Percentiles rank a stretch among this genome's conserved stretches.
phyloP scores from a whole-genome alignment of 1,140 invertebrate species.

The Brachionus rotundiformis region DNA sequence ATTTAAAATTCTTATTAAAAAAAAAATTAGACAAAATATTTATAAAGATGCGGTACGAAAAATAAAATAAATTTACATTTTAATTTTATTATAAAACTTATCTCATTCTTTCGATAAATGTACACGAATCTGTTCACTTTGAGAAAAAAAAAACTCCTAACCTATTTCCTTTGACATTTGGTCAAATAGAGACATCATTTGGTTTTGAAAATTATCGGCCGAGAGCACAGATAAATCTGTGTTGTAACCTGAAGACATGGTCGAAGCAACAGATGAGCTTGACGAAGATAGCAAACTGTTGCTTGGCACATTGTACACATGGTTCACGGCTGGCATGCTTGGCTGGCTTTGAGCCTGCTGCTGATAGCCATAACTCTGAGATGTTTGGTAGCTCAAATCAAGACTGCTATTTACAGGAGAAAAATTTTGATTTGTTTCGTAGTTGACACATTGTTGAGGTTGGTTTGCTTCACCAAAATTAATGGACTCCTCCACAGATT shows the following conservation, averaged over 20 bases:
- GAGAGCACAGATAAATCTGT: neutral
- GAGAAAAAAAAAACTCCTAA: neutral
- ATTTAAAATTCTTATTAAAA: neutral
- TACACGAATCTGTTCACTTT: neutral
- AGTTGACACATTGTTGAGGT: neutral
- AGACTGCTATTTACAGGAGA: neutral
- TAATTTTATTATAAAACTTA: neutral
- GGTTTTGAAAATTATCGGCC: slow-evolving; percentile 22
- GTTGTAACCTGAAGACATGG: neutral
- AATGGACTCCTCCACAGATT: slow-evolving; percentile 21
- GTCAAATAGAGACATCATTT: slow-evolving; percentile 5
- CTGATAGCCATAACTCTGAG: neutral
- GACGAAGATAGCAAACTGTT: neutral
- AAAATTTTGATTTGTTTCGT: neutral
- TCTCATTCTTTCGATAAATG: neutral
- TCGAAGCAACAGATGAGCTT: neutral
- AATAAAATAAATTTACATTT: slow-evolving; percentile 2
- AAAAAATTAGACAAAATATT: neutral
- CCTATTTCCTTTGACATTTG: slow-evolving; percentile 18
- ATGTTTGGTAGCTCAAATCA: neutral
- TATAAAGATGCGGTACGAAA: neutral
- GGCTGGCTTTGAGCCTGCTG: too few relatives aligned
- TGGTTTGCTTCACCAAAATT: neutral
- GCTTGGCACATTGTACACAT: neutral
- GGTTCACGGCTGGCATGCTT: neutral